Conservation (phyloP, 2,113 vertebrate genomes). For the Hippocampus mohnikei region DNA sequence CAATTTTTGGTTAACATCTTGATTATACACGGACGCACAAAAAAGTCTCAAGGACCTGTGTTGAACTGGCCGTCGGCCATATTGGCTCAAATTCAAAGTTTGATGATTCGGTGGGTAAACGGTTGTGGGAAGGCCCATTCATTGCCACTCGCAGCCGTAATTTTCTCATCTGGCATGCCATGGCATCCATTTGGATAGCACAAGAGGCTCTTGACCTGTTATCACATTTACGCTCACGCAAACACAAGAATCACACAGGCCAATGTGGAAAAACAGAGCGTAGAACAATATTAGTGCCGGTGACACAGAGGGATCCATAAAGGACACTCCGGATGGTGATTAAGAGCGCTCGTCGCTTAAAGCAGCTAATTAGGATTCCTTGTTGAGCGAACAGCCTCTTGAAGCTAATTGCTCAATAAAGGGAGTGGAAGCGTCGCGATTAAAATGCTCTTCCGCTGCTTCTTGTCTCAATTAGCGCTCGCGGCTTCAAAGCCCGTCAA, state of each 20-base stretch:
- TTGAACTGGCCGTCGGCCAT: too few relatives aligned
- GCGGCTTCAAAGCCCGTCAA: slow-evolving; percentile 59
- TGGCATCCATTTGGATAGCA: neutral
- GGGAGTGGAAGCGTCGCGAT: slow-evolving; percentile 86
- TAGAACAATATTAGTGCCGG: slow-evolving; percentile 41
- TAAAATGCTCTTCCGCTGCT: slow-evolving; percentile 91
- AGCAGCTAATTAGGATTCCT: slow-evolving; percentile 85
- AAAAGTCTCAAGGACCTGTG: too few relatives aligned
- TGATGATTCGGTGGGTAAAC: too few relatives aligned
- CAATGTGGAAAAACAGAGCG: slow-evolving; percentile 41
- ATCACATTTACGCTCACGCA: neutral
- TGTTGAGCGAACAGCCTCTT: slow-evolving; percentile 86
- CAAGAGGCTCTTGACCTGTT: neutral
- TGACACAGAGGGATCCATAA: slow-evolving; percentile 51
- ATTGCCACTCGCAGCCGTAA: too few relatives aligned
- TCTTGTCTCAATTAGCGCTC: slow-evolving; percentile 73
- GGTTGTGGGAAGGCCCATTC: too few relatives aligned
- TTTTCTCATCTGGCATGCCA: neutral
- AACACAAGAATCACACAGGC: neutral
- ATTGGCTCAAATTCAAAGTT: too few relatives aligned
- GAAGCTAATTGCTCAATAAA: slow-evolving; percentile 96
- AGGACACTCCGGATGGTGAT: neutral
- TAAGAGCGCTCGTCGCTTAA: neutral
- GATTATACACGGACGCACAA: too few relatives aligned
- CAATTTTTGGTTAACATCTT: too few relatives aligned